These are phyloP conservation scores for Lophius americanus DNA, from an alignment of 2,797 vertebrate genomes.

Conservation along the genomic window DNA sequence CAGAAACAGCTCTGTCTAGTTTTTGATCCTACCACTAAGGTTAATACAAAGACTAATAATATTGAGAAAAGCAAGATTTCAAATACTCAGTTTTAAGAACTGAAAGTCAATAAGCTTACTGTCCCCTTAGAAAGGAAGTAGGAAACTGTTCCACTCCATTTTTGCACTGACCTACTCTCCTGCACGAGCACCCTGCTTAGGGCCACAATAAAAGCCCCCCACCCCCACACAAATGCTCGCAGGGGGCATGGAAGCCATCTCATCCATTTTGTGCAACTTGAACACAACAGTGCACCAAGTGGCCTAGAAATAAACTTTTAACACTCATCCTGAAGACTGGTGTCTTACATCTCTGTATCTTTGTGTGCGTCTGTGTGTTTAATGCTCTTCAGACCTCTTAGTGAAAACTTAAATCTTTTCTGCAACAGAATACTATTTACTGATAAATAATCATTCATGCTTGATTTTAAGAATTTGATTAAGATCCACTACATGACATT, in stretches of 20 bases:
- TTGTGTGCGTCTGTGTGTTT: slow-evolving; percentile 26
- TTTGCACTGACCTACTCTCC: slow-evolving; percentile 67
- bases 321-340: slow-evolving; percentile 67
- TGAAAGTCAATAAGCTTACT: neutral
- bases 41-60: too few relatives aligned
- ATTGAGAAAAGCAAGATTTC: slow-evolving; percentile 25
- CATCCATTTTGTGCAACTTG: slow-evolving; percentile 75
- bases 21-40: too few relatives aligned
- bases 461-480: slow-evolving; percentile 41
- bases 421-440: slow-evolving; percentile 36
- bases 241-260: slow-evolving; percentile 68
- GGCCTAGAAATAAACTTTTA: slow-evolving; percentile 79
- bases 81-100: slow-evolving; percentile 5
- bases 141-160: slow-evolving; percentile 36
- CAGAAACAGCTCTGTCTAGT: too few relatives aligned
- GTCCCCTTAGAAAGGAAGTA: neutral
- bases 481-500: slow-evolving; percentile 3
- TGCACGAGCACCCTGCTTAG: slow-evolving; percentile 52
- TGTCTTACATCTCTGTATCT: slow-evolving; percentile 50
- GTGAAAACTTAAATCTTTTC: slow-evolving; percentile 23
- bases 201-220: slow-evolving; percentile 63
- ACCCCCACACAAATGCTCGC: slow-evolving; percentile 51
- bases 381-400: slow-evolving; percentile 51
- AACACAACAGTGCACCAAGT: slow-evolving; percentile 68
- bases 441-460: slow-evolving; percentile 43